phyloP scores from a whole-genome alignment of 1,140 invertebrate genomes.

The Platyscapa corneri region DNA sequence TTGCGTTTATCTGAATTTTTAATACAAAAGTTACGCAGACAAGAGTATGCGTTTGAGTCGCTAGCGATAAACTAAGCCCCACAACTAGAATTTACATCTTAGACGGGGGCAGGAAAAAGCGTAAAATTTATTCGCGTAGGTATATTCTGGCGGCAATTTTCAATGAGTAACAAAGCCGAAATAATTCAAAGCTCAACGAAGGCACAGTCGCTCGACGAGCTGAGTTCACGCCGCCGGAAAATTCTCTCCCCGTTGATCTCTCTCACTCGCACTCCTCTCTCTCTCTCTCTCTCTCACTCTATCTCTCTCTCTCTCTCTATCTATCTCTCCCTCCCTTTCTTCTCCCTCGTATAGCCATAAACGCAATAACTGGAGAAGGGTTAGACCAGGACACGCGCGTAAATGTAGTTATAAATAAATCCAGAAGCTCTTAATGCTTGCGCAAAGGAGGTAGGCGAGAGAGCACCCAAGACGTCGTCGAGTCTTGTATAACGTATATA shows the following conservation, averaged over 20 bases:
- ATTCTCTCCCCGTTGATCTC: constrained; percentile 4
- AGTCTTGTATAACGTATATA: constrained; percentile 26
- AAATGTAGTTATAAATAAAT: constrained; percentile 77
- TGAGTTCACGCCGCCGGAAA: constrained; percentile 40
- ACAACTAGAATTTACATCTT: constrained; percentile 4
- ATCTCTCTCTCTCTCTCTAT: neutral
- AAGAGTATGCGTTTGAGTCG: neutral
- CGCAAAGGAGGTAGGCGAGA: constrained; percentile 31
- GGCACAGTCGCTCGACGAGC: neutral
- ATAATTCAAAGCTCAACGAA: constrained; percentile 53
- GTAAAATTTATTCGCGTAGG: neutral
- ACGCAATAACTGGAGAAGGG: constrained; percentile 71
- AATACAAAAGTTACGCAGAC: neutral
- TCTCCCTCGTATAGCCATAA: constrained; percentile 59
- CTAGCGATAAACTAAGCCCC: neutral
- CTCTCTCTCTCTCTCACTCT: neutral
- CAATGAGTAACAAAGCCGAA: constrained; percentile 48
- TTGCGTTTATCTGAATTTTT: neutral
- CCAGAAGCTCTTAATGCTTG: constrained; percentile 74
- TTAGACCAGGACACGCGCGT: constrained; percentile 70
- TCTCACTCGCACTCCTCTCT: neutral
- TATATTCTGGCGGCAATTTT: constrained; percentile 30
- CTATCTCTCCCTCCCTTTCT: neutral
- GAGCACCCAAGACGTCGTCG: constrained; percentile 51
- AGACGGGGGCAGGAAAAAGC: constrained; percentile 6